A percentile compares a stretch with the other conserved stretches of the same genome.
These are phyloP conservation scores for Holocentrus rufus DNA, from an alignment of 2,797 vertebrate species.

Conservation along the genomic window DNA sequence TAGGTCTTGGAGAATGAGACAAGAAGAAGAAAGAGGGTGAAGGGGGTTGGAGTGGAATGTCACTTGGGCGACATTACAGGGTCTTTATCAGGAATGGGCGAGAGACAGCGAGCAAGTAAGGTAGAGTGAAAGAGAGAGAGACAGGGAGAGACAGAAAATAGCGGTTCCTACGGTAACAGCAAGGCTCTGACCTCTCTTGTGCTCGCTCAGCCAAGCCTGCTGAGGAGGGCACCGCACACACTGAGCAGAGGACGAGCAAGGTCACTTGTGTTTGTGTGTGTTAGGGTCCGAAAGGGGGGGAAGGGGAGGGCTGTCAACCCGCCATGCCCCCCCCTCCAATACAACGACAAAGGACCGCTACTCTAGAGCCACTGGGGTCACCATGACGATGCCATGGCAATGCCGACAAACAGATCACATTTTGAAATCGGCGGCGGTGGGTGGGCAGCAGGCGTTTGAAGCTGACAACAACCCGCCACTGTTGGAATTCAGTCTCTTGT, in stretches of 20 bases:
- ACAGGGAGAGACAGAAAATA: conserved; percentile 31
- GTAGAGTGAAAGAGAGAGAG: conserved; percentile 38
- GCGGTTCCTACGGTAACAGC: conserved; percentile 55
- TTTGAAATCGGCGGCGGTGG: conserved; percentile 30
- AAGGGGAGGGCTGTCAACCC: background rate
- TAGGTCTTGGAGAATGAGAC: background rate
- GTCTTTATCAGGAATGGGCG: background rate
- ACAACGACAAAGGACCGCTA: conserved; percentile 50
- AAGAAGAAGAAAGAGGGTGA: background rate
- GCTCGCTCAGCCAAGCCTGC: conserved; percentile 55
- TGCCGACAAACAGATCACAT: conserved; percentile 31
- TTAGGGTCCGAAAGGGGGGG: conserved; percentile 16
- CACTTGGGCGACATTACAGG: background rate
- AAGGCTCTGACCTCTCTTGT: conserved; percentile 63
- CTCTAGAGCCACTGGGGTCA: conserved; percentile 36
- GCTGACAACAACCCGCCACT: background rate
- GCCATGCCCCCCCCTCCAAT: background rate
- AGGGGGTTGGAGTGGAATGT: no score
- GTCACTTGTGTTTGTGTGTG: conserved; percentile 51
- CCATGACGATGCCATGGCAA: conserved; percentile 61
- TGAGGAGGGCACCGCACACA: conserved; percentile 33
- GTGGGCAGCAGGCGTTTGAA: conserved; percentile 11
- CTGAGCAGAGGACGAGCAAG: conserved; percentile 60
- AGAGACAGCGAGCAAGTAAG: conserved; percentile 20
- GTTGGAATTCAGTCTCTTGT: conserved; percentile 14